These are phyloP conservation scores for Silurus meridionalis DNA, from an alignment of 2,113 vertebrate genomes.

Conservation along the genomic window DNA sequence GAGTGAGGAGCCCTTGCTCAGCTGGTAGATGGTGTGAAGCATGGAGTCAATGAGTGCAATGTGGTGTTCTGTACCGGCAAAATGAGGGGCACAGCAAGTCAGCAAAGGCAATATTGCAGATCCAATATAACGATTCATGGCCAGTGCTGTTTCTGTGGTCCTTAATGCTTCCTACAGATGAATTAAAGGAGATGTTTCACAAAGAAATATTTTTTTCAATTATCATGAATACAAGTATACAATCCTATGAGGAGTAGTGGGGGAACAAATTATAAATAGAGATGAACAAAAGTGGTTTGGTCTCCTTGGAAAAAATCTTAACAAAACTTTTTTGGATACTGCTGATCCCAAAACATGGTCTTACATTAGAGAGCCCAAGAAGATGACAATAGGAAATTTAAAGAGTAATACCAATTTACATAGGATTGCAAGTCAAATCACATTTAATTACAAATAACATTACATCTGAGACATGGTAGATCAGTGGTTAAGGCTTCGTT, in stretches of 20 bases:
- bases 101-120: conserved; percentile 91
- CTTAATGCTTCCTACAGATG: conserved; percentile 84
- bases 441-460: not conserved
- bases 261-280: not conserved
- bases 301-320: not conserved
- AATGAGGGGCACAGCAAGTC: conserved; percentile 91
- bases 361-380: not conserved
- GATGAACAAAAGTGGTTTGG: not conserved
- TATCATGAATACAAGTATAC: not conserved
- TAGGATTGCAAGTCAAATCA: not conserved
- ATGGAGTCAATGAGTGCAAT: conserved; percentile 89
- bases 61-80: conserved; percentile 90
- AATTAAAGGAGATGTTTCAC: not conserved
- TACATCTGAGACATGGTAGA: too few relatives aligned
- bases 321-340: not conserved
- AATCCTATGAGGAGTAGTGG: not conserved
- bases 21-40: conserved; percentile 92
- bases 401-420: not conserved
- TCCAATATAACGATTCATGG: conserved; percentile 93
- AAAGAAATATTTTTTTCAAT: not conserved
- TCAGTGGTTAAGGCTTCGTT: too few relatives aligned
- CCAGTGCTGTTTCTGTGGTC: conserved; percentile 91
- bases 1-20: conserved; percentile 94
- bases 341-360: not conserved
- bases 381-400: not conserved